Percentiles rank a stretch among this genome's conserved stretches.
Conservation (phyloP, 2,113 vertebrate species). For the Calidris pygmaea region DNA sequence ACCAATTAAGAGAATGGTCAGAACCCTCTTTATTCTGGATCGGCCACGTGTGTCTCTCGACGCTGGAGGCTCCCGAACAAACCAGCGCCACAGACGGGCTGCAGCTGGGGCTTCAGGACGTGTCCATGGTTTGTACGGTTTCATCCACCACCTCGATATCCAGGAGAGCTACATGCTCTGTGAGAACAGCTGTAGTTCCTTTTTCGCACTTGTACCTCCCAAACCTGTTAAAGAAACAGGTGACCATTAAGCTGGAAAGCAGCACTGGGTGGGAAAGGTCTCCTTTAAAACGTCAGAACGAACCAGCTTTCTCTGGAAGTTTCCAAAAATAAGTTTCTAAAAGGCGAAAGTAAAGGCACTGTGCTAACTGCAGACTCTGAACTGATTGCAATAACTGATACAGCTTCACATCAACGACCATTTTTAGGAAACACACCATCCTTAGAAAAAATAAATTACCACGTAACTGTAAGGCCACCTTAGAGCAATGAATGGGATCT, state of each 20-base stretch:
- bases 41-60: fast-evolving
- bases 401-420: background rate
- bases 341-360: background rate
- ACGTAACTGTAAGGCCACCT: background rate
- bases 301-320: background rate
- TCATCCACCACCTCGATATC: conserved; percentile 81
- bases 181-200: conserved; percentile 78
- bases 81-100: fast-evolving
- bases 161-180: conserved; percentile 70
- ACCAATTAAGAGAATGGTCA: background rate
- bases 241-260: background rate
- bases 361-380: background rate
- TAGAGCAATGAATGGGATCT: background rate
- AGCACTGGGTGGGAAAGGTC: background rate
- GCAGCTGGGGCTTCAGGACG: conserved; percentile 49
- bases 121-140: conserved; percentile 81
- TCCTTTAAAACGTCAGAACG: background rate
- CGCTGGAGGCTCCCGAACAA: background rate
- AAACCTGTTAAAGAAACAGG: conserved; percentile 50
- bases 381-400: fast-evolving
- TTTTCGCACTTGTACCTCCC: conserved; percentile 80
- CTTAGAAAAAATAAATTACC: background rate
- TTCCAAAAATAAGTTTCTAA: background rate
- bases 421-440: background rate
- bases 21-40: conserved; percentile 34